These are phyloP conservation scores for Eulemur mongoz DNA, from an alignment of 2,797 vertebrate genomes.

Conservation along the genomic window DNA sequence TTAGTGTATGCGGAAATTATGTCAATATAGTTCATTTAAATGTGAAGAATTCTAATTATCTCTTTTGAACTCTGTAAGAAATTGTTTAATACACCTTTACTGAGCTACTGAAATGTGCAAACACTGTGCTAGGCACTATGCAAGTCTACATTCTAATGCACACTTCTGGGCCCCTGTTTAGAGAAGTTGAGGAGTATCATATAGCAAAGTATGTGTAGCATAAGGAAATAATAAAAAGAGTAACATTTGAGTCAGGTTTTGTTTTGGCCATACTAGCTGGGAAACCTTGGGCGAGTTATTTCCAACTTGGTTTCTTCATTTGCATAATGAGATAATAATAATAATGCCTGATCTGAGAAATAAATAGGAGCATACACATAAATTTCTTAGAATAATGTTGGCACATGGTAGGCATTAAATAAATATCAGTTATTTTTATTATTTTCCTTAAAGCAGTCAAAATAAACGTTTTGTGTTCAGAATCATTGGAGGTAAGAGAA, in stretches of 20 bases:
- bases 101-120: neutral
- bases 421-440: neutral
- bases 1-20: neutral
- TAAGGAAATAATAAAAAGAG: neutral
- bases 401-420: neutral
- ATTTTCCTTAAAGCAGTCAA: neutral
- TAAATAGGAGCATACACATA: neutral
- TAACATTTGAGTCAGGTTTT: neutral
- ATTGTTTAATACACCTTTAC: neutral
- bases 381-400: neutral
- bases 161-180: neutral
- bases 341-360: neutral
- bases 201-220: neutral
- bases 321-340: neutral
- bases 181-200: neutral
- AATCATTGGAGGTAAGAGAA: neutral
- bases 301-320: neutral
- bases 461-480: neutral
- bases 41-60: neutral
- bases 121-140: neutral
- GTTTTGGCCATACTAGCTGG: neutral
- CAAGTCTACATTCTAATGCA: neutral
- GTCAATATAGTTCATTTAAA: constrained; percentile 8
- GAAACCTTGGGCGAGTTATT: neutral
- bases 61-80: neutral